Evolutionary conservation across 30 jellyfish, hydroid and myxozoan species (phyloP), one percentile per base, ranked within the genome.

Genomic region (Turritopsis dohrnii): DNA sequence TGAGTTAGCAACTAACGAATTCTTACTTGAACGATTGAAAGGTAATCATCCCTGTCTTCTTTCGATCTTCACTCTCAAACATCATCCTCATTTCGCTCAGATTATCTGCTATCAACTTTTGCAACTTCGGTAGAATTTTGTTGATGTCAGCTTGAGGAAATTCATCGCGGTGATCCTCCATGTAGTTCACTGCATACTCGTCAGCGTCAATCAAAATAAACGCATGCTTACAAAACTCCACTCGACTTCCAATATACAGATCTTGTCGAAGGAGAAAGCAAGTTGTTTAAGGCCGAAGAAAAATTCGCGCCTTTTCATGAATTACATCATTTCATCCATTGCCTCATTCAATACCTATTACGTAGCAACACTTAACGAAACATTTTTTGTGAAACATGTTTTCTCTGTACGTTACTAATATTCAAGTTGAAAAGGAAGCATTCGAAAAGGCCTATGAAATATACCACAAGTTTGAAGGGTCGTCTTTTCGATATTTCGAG

Each of bases 181-280:
- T 88, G 87, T 88, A 93, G 20, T 75, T 71, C 1, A 93, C 80
- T 1, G 98, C 96, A 76, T 93, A 93, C 83, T 93, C 96, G 76
- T 93, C 98, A 16, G 96, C 96, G 74, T 88, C 98, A 52, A 88
- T 85, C 65, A 93, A 74, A 71, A 93, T 81, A 79, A 93, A 93
- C 24, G 91, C 60, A 85, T 88, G 98, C 88, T 93, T 93, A 84
- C 96, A 93, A 73, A 93, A 86, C 31, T 69, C 86, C 21, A 93
- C 93, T 0, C 66, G 69, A 71, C 80, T 85, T 9, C 98, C 98
- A 85, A 93, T 85, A 53, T 28, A 93, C 83, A 93, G 74, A 66
- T 93, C 98, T 96, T 93, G 76, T 41, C 54, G 66, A 76, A 84
- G 72, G 21, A 54, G 82, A 69, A 69, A 16, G 31, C 13, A 23